Conservation (phyloP, 2,113 vertebrate genomes). For the Stictonetta naevosa region DNA sequence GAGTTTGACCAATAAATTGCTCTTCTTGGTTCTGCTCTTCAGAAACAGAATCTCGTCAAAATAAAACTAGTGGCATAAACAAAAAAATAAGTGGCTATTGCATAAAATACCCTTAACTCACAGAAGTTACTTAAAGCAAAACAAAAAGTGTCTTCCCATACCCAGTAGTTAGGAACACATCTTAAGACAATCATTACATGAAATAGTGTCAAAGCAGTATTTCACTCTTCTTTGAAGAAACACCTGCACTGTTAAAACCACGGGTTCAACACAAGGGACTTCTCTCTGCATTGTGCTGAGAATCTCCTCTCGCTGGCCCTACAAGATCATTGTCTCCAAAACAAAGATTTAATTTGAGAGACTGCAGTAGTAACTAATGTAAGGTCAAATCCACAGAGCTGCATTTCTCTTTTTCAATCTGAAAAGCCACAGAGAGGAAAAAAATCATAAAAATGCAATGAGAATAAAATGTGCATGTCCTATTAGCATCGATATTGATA, state of each 20-base stretch:
- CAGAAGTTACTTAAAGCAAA: background rate
- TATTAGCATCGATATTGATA: background rate
- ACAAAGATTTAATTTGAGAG: fast-evolving
- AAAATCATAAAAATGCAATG: background rate
- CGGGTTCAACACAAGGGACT: background rate
- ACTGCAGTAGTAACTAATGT: fast-evolving
- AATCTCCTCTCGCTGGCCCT: background rate
- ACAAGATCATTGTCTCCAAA: background rate
- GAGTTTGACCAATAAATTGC: background rate
- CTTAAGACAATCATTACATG: background rate
- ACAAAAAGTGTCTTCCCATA: background rate
- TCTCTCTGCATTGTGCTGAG: background rate
- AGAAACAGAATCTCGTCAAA: background rate
- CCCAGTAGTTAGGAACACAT: background rate
- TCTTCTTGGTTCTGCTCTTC: background rate
- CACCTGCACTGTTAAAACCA: background rate
- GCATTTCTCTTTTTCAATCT: background rate
- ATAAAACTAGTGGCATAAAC: background rate
- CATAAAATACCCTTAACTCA: background rate
- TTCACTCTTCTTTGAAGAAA: background rate
- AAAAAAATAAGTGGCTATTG: background rate
- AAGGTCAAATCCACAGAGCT: background rate
- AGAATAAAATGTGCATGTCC: fast-evolving
- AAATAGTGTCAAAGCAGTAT: background rate
- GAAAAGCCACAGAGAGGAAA: background rate